These are phyloP conservation scores for Tinea semifulvella DNA, from an alignment of 2,888 invertebrate species.

Conservation along the genomic window DNA sequence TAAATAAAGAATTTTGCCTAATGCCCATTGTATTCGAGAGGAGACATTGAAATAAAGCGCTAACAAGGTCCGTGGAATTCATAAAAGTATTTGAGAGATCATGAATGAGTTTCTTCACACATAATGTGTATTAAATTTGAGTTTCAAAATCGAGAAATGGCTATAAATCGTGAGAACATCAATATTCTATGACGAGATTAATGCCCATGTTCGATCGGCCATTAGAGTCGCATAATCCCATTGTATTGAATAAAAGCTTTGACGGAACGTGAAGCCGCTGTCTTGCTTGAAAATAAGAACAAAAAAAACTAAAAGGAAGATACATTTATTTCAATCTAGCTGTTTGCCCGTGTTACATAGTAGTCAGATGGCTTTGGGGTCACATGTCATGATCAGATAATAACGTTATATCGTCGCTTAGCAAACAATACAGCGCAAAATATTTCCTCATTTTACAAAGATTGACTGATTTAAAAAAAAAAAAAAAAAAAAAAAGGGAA, in stretches of 20 bases:
- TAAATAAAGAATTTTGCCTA: constrained; percentile 9
- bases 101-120: constrained; percentile 57
- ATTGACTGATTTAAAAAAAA: no score
- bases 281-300: constrained; percentile 2
- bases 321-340: constrained; percentile 33
- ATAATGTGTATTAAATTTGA: constrained; percentile 28
- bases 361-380: no score
- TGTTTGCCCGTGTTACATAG: no score
- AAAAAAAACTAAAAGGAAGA: constrained; percentile 41
- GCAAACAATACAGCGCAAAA: no score
- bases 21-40: constrained; percentile 57
- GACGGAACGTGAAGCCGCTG: constrained; percentile 20
- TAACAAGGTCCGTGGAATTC: constrained; percentile 50
- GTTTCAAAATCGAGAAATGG: constrained; percentile 29
- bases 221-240: constrained; percentile 60
- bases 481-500: no score
- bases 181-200: constrained; percentile 64
- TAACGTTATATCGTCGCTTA: no score
- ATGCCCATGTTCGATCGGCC: constrained; percentile 62
- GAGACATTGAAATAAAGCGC: constrained; percentile 47
- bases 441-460: no score
- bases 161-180: constrained; percentile 61
- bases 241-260: constrained; percentile 53
- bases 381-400: no score
- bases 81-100: constrained; percentile 52